A percentile compares a stretch with the other conserved stretches of the same genome.
Evolutionary conservation across 2,113 vertebrate genomes (phyloP).

Genomic region (Ceyx cyanopectus): DNA sequence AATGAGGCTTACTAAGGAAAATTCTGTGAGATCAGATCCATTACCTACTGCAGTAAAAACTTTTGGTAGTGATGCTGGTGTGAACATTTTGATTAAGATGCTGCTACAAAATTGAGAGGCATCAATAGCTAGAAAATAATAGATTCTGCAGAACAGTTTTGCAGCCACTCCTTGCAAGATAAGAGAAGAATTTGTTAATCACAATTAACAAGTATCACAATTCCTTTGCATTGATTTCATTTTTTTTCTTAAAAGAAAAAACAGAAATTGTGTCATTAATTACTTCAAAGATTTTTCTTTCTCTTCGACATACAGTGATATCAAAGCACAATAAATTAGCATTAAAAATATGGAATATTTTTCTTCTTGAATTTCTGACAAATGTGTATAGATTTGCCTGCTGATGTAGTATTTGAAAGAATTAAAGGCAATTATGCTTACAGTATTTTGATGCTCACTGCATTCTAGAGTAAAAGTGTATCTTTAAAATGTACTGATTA

Average conservation of each 20-base stretch:
- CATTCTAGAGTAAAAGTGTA: background rate
- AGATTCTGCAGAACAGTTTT: background rate
- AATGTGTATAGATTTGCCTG: background rate
- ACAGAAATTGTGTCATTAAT: background rate
- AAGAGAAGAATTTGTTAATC: background rate
- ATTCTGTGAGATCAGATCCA: background rate
- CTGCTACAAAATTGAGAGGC: background rate
- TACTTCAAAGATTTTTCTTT: background rate
- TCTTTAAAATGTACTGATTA: background rate
- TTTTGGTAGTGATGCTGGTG: background rate
- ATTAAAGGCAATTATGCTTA: background rate
- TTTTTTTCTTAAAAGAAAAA: background rate
- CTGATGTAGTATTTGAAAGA: background rate
- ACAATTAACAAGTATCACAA: background rate
- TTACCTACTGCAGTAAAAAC: background rate
- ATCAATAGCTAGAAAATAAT: background rate
- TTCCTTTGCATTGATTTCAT: background rate
- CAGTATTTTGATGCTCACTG: background rate
- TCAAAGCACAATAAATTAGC: background rate
- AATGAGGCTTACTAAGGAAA: background rate
- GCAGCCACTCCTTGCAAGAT: background rate
- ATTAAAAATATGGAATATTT: background rate
- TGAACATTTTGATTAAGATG: background rate
- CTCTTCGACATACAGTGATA: background rate
- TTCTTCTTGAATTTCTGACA: background rate